Percentiles rank a stretch among this genome's conserved stretches.
Conservation (phyloP, 2,113 vertebrate species). For the Lipotes vexillifer region DNA sequence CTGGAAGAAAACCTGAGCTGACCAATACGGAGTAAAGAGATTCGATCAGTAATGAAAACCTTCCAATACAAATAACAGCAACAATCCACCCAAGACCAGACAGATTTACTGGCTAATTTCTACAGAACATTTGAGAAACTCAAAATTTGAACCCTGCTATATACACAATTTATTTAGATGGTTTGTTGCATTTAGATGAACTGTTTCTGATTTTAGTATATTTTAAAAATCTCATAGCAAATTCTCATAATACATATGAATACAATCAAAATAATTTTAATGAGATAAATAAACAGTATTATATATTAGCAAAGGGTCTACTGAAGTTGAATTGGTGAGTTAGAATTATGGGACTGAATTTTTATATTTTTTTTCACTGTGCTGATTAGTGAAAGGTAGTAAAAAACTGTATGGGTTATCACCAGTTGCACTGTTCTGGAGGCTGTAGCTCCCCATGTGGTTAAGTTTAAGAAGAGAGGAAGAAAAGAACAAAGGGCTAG, state of each 20-base stretch:
- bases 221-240: neutral
- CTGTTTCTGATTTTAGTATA: neutral
- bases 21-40: neutral
- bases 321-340: neutral
- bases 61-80: neutral
- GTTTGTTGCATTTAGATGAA: neutral
- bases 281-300: neutral
- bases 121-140: neutral
- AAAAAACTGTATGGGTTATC: neutral
- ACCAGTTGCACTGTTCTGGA: neutral
- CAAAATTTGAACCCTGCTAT: neutral
- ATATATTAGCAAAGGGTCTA: neutral
- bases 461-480: neutral
- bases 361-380: neutral
- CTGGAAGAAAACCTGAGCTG: neutral
- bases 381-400: neutral
- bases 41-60: neutral
- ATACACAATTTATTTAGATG: neutral
- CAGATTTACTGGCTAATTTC: neutral
- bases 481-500: neutral
- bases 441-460: accelerated
- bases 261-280: neutral
- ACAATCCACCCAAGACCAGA: neutral
- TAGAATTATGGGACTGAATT: neutral
- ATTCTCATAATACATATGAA: neutral